Evolutionary conservation across 1,140 invertebrate species (phyloP).

Genomic region (Ceratina calcarata): DNA sequence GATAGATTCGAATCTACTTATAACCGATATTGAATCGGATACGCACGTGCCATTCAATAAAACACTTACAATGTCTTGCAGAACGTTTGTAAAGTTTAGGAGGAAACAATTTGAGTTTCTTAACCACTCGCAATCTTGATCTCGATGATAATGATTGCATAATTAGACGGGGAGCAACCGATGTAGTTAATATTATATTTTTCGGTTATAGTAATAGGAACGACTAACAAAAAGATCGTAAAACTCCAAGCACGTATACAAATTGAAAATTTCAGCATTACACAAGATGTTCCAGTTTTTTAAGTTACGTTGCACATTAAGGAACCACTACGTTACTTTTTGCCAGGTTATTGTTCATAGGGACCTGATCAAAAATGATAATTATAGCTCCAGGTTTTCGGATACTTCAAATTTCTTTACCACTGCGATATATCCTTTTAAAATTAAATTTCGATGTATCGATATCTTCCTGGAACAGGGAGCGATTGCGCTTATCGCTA

Average conservation of each 20-base stretch:
- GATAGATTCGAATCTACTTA: neutral
- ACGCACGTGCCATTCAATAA: neutral
- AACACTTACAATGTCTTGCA: neutral
- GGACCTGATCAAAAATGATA: neutral
- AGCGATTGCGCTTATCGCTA: too few relatives aligned
- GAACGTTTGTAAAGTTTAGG: neutral
- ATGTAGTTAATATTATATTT: neutral
- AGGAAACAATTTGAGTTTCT: neutral
- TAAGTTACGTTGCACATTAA: neutral
- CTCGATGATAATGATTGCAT: neutral
- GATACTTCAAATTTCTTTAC: conserved; percentile 10
- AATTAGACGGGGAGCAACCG: neutral
- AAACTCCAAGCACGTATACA: conserved; percentile 30
- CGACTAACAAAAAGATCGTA: conserved; percentile 19
- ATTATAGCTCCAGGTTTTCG: neutral
- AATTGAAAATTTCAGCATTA: conserved; percentile 50
- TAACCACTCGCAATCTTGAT: neutral
- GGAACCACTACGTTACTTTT: neutral
- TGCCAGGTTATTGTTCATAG: neutral
- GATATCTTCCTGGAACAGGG: too few relatives aligned
- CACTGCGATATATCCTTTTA: neutral
- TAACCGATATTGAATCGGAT: neutral
- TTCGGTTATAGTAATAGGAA: neutral
- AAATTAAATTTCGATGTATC: neutral
- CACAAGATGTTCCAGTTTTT: conserved; percentile 33